A percentile compares a stretch with the other conserved stretches of the same genome.
phyloP scores from a whole-genome alignment of 2,888 invertebrate genomes.

The Apotomis capreana region DNA sequence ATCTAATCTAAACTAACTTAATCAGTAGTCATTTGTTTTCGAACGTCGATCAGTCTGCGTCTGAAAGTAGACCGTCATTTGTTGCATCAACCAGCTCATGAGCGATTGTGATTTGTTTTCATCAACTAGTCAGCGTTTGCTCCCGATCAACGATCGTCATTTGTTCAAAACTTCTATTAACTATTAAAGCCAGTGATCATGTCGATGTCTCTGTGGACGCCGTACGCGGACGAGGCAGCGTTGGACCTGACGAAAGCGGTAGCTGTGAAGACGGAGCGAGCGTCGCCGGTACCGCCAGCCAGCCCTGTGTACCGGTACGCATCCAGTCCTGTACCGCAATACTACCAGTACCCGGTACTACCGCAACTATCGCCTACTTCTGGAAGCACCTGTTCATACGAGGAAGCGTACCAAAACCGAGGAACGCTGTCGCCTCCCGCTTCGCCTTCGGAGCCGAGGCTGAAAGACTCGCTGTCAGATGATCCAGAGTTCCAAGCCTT shows the following conservation, averaged over 20 bases:
- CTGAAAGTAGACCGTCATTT: background rate
- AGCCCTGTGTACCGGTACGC: constrained; percentile 37
- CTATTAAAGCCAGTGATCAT: constrained; percentile 20
- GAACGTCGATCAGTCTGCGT: background rate
- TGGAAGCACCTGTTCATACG: constrained; percentile 51
- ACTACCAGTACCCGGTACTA: constrained; percentile 46
- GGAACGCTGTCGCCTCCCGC: constrained; percentile 53
- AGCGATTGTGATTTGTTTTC: background rate
- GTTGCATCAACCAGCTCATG: background rate
- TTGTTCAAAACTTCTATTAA: background rate
- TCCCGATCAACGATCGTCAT: background rate
- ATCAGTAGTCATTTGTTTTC: constrained; percentile 11
- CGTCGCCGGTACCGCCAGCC: constrained; percentile 17
- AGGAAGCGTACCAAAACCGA: constrained; percentile 44
- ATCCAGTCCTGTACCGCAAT: constrained; percentile 36
- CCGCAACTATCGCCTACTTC: constrained; percentile 55
- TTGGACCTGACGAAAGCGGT: constrained; percentile 60
- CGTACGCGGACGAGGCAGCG: constrained; percentile 63
- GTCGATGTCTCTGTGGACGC: constrained; percentile 71
- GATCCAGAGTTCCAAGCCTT: constrained; percentile 87
- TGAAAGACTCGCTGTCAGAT: constrained; percentile 57
- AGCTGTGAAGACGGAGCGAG: constrained; percentile 44
- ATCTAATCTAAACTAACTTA: constrained; percentile 29
- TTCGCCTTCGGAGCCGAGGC: constrained; percentile 46
- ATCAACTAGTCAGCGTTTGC: background rate